Evolutionary conservation across 2,113 vertebrate genomes (phyloP).

Genomic region (Malurus alboscapulatus): DNA sequence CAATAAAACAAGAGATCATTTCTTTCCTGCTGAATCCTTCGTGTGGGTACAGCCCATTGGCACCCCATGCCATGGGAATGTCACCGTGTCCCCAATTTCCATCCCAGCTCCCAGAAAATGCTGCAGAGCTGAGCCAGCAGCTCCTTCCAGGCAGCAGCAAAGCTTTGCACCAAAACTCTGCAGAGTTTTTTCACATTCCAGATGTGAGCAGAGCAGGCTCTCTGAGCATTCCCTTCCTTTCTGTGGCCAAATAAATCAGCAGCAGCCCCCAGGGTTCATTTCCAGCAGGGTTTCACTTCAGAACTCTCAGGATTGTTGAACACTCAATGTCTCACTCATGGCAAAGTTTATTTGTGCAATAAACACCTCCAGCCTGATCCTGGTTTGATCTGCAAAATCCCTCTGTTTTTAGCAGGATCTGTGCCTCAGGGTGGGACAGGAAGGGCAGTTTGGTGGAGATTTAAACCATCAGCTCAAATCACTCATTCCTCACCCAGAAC

Average conservation of each 20-base stretch:
- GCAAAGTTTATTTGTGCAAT: background rate
- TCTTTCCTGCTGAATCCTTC: background rate
- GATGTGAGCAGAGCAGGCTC: constrained; percentile 3
- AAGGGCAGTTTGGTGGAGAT: background rate
- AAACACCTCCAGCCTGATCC: background rate
- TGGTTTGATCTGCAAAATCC: background rate
- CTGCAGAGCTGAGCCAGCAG: constrained; percentile 15
- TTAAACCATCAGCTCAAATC: background rate
- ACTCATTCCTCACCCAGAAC: background rate
- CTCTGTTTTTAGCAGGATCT: background rate
- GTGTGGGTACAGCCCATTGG: background rate
- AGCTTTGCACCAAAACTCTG: background rate
- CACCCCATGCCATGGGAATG: background rate
- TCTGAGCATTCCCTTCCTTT: constrained; percentile 3
- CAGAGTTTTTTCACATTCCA: background rate
- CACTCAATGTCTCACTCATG: background rate
- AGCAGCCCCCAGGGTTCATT: background rate
- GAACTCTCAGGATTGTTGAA: background rate
- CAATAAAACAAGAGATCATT: background rate
- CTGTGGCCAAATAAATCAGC: constrained; percentile 46
- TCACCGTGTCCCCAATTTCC: background rate
- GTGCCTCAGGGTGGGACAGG: background rate
- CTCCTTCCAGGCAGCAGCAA: background rate
- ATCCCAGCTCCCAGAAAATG: background rate
- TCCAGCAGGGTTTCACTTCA: background rate